Conservation (phyloP, 2,113 vertebrate species). For the Clarias macrocephalus region DNA sequence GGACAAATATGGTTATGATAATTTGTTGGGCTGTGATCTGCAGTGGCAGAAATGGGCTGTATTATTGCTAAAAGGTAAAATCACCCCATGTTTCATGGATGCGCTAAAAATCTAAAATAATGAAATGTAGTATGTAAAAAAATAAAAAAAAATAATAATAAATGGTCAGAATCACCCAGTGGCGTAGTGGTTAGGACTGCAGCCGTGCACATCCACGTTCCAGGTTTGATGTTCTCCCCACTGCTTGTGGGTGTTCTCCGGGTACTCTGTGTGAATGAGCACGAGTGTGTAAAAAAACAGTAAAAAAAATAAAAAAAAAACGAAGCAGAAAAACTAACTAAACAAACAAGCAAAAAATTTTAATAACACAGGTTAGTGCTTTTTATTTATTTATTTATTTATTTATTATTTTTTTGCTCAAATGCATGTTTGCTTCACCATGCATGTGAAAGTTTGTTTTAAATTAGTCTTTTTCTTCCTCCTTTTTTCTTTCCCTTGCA, state of each 20-base stretch:
- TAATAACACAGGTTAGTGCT: background rate
- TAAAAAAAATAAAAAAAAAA: too few species aligned
- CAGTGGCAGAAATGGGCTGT: background rate
- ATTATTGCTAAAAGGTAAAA: background rate
- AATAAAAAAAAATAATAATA: background rate
- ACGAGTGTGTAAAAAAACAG: too few species aligned
- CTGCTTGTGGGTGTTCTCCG: too few species aligned
- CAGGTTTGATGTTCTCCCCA: too few species aligned
- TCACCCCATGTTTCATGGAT: background rate
- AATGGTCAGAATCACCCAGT: background rate
- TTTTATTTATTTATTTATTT: background rate
- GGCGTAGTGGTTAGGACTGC: too few species aligned
- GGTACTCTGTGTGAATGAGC: too few species aligned
- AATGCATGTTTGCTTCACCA: background rate
- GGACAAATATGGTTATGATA: background rate
- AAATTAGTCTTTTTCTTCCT: background rate
- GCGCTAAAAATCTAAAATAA: background rate
- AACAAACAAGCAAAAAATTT: too few species aligned
- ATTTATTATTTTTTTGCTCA: background rate
- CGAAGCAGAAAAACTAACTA: too few species aligned
- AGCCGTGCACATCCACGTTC: too few species aligned
- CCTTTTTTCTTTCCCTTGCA: background rate
- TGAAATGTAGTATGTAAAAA: background rate
- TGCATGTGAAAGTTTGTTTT: background rate
- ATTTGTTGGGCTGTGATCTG: background rate